Evolutionary conservation across 2,113 vertebrate genomes (phyloP).

Genomic region (Anas platyrhynchos): DNA sequence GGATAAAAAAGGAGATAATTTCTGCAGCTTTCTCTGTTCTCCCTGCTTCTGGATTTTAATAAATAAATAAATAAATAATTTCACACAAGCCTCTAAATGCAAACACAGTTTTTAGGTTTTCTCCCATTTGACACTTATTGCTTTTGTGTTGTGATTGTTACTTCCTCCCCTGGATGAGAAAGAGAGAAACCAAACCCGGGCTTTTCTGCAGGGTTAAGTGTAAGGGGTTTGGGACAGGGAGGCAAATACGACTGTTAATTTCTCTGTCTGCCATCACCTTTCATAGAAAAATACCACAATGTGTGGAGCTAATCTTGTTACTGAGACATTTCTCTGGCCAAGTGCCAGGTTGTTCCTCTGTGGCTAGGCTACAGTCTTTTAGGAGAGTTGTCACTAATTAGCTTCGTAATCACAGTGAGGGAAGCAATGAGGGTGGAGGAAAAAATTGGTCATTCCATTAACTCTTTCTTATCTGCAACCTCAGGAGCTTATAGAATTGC

Average conservation of each 20-base stretch:
- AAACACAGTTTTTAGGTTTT: background rate
- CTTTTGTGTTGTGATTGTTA: background rate
- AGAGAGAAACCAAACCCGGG: background rate
- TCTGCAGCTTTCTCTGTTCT: background rate
- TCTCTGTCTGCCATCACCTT: background rate
- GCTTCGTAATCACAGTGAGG: background rate
- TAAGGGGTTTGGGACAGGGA: background rate
- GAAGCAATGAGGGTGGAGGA: background rate
- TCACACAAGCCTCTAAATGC: background rate
- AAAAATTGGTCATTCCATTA: background rate
- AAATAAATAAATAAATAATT: background rate
- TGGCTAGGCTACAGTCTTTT: background rate
- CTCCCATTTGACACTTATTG: background rate
- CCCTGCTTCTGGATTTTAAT: background rate
- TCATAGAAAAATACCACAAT: background rate
- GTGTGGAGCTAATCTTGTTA: background rate
- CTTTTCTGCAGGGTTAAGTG: background rate
- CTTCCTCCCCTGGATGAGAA: background rate
- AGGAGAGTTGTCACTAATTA: constrained; percentile 17
- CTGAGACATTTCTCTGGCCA: background rate
- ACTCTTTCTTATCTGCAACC: background rate
- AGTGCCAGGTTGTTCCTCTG: background rate
- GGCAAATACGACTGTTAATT: background rate
- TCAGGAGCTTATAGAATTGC: background rate
- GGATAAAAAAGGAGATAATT: fast-evolving